Evolutionary conservation across 2,113 vertebrate species (phyloP).

Genomic region (Peucedramus taeniatus): DNA sequence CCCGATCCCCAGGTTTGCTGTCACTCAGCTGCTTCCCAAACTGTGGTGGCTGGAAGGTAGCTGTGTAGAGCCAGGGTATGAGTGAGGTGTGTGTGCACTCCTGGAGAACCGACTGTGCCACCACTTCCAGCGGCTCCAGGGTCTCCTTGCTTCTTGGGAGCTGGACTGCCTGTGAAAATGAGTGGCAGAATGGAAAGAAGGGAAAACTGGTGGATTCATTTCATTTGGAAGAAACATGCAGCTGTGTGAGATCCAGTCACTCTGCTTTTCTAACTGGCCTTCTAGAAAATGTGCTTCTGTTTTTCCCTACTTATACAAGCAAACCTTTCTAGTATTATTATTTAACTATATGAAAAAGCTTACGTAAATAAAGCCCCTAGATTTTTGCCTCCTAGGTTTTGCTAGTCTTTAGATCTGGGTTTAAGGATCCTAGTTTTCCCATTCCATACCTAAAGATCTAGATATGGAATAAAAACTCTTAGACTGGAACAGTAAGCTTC

Average conservation of each 20-base stretch:
- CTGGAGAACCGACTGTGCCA: not conserved
- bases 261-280: not conserved
- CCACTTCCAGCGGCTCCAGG: rapidly evolving
- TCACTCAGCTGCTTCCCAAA: not conserved
- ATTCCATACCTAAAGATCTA: not conserved
- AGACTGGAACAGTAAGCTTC: not conserved
- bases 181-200: not conserved
- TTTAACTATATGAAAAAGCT: not conserved
- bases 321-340: not conserved
- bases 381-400: not conserved
- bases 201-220: not conserved
- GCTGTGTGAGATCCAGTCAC: not conserved
- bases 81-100: rapidly evolving
- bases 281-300: not conserved
- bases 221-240: not conserved
- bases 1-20: rapidly evolving
- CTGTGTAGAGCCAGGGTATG: rapidly evolving
- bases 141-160: not conserved
- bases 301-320: not conserved
- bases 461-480: not conserved
- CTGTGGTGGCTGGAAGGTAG: not conserved
- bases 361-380: not conserved
- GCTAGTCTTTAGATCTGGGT: not conserved
- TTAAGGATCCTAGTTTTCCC: not conserved
- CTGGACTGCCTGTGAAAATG: not conserved